Base-by-base conservation (phyloP, 2,888 invertebrate genomes). In the Brachypterus glaber region DNA sequence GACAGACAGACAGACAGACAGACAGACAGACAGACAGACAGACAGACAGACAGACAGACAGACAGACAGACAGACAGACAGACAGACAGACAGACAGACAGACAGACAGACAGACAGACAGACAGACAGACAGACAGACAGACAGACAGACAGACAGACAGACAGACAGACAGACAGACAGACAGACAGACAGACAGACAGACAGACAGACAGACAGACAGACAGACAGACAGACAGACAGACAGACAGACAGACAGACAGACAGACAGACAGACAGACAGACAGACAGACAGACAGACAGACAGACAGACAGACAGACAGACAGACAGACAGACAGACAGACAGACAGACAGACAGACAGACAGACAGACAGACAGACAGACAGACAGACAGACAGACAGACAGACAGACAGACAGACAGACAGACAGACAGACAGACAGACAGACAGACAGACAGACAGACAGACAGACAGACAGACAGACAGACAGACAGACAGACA, bases 1-100 rank as follows among this genome's bases (percentile, higher is more conserved):
- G 39, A 47, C 39, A 46, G 44, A 46, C 40, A 43, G 44, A 43
- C 44, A 44, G 44, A 44, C 38, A 44, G 41, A 44, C 41, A 37
- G 43, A 43, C 40, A 43, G 40, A 43, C 40, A 36, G 41, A 39
- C 47, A 44, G 45, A 44, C 37, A 24, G 24, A 24, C 24, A 24
- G 24, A 24, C 24, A 24, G 24, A 24, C 24, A 24, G 24, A 24
- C 24, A 24, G 24, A 24, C 24, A 24, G 24, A 24, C 24, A 24
- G 24, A 24, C 24, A 24, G 24, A 24, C 24, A 24, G 24, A 24
- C 24, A 24, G 24, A 24, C 24, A 24, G 24, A 24, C 24, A 24
- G 24, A 24, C 24, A 24, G 24, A 24, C 24, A 24, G 24, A 24
- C 24, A 24, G 24, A 24, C 24, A 24, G 24, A 24, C 24, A 24